phyloP scores from a whole-genome alignment of 1,140 invertebrate species.

The Drosophila subpulchrella region DNA sequence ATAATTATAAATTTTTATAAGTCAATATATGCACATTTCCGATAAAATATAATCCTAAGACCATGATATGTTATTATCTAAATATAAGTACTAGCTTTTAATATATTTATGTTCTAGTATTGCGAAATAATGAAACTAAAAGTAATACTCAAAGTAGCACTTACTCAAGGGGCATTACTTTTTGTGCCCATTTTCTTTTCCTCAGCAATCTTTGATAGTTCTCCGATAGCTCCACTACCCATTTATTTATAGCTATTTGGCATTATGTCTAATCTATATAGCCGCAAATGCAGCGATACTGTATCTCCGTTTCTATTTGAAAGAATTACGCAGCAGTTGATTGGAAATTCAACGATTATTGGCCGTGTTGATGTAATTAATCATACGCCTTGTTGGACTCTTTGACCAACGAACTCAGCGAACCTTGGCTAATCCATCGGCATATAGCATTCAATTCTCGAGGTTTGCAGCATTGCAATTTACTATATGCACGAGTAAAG shows the following conservation, averaged over 20 bases:
- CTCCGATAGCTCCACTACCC: conserved; percentile 5
- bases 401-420: conserved; percentile 35
- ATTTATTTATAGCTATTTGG: conserved; percentile 26
- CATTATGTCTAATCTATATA: conserved; percentile 22
- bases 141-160: background rate
- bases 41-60: too few relatives aligned
- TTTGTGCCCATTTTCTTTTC: conserved; percentile 1
- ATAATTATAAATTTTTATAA: background rate
- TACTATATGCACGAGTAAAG: background rate
- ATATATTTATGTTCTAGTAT: too few relatives aligned
- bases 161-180: background rate
- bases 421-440: conserved; percentile 34
- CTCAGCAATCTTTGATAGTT: conserved; percentile 3
- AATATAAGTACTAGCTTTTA: too few relatives aligned
- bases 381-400: conserved; percentile 21
- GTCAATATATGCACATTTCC: too few relatives aligned
- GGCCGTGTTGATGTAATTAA: conserved; percentile 26
- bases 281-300: conserved; percentile 14
- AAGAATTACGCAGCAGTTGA: conserved; percentile 12
- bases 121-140: too few relatives aligned
- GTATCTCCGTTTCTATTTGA: conserved; percentile 4
- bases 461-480: conserved; percentile 26
- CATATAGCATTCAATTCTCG: conserved; percentile 21
- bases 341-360: background rate
- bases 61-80: too few relatives aligned